These are phyloP conservation scores for Meloidogyne floridensis DNA, from an alignment of 1,140 invertebrate species.

Conservation along the genomic window DNA sequence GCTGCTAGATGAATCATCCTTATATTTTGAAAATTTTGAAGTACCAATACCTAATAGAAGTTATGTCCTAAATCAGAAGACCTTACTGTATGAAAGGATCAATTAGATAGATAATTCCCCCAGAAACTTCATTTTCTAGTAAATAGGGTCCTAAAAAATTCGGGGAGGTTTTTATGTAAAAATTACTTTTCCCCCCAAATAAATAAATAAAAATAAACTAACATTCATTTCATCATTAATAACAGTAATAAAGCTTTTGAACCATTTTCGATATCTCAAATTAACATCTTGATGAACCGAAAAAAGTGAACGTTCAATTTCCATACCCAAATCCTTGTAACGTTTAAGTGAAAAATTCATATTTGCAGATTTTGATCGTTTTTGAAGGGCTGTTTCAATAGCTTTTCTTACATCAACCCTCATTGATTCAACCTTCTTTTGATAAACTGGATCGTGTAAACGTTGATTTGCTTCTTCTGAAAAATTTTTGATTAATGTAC, in stretches of 20 bases:
- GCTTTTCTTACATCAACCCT: conserved; percentile 22
- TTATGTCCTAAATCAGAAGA: too few species aligned
- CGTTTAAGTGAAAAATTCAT: conserved; percentile 29
- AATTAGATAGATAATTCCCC: too few species aligned
- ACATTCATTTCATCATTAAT: conserved; percentile 28
- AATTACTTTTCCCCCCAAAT: too few species aligned
- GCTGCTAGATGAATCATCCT: too few species aligned
- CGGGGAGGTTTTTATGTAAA: too few species aligned
- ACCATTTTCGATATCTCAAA: conserved; percentile 27
- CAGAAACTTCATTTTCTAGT: too few species aligned
- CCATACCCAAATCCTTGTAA: conserved; percentile 24
- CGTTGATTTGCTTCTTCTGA: conserved; percentile 12
- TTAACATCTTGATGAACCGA: conserved; percentile 22
- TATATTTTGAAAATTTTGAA: too few species aligned
- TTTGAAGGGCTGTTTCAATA: conserved; percentile 18
- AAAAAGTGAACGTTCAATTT: conserved; percentile 28
- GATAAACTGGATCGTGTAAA: not conserved
- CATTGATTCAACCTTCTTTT: conserved; percentile 24
- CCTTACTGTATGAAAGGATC: too few species aligned
- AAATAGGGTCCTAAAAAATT: too few species aligned
- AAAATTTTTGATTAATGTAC: not conserved
- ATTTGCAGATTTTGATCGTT: conserved; percentile 22
- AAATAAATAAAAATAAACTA: not conserved
- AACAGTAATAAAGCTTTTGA: conserved; percentile 28
- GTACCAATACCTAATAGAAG: too few species aligned